These are phyloP conservation scores for Micoletzkya japonica DNA, from an alignment of 2,888 invertebrate genomes.

Conservation along the genomic window DNA sequence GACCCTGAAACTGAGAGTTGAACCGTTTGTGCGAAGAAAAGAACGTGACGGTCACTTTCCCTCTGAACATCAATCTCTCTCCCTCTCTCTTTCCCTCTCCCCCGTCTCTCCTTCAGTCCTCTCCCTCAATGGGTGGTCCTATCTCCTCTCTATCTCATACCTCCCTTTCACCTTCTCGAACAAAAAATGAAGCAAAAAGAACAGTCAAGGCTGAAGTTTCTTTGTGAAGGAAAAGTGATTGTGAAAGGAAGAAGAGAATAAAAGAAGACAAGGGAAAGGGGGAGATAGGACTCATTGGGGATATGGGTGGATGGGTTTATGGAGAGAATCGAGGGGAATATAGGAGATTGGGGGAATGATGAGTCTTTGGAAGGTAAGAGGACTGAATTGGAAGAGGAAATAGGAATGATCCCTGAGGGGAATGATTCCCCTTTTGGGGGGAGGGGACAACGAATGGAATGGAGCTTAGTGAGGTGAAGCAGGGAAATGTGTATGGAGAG, in stretches of 20 bases:
- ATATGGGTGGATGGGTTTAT: background rate
- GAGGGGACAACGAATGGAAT: no score
- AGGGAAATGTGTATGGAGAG: no score
- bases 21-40: no score
- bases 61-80: no score
- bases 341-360: slow-evolving; percentile 6
- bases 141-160: slow-evolving; percentile 6
- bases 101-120: background rate
- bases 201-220: background rate
- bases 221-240: slow-evolving; percentile 1
- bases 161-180: slow-evolving; percentile 5
- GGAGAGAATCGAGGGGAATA: slow-evolving; percentile 12
- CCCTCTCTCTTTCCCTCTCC: background rate
- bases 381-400: background rate
- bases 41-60: no score
- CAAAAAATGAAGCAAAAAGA: background rate
- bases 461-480: no score
- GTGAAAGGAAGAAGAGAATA: no score
- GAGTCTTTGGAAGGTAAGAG: background rate
- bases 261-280: background rate
- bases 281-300: background rate
- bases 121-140: background rate
- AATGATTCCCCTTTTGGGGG: no score
- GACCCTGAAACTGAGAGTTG: no score
- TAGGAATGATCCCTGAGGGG: no score